phyloP scores from a whole-genome alignment of 2,888 invertebrate species.

The Leptopilina drosophilae region DNA sequence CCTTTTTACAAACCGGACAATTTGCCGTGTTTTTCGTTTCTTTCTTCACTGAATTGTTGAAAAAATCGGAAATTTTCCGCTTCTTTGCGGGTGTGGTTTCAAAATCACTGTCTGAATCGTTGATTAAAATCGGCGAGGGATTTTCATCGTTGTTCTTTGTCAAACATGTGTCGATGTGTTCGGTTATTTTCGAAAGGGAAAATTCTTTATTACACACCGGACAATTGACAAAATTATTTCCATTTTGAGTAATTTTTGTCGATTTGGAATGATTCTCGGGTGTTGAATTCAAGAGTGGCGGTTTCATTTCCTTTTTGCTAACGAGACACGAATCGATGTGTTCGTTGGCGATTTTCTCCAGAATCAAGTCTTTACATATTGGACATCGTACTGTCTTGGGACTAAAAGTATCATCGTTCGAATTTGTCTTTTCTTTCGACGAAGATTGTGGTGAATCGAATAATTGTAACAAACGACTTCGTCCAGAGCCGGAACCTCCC shows the following conservation, averaged over 20 bases:
- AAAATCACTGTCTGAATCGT: conserved; percentile 65
- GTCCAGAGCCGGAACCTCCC: conserved; percentile 67
- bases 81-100: conserved; percentile 57
- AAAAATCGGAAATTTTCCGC: conserved; percentile 45
- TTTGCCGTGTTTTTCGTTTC: conserved; percentile 75
- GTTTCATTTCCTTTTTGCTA: neutral
- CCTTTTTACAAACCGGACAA: conserved; percentile 81
- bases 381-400: conserved; percentile 71
- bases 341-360: conserved; percentile 46
- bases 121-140: conserved; percentile 41
- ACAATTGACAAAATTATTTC: conserved; percentile 68
- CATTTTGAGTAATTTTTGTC: neutral
- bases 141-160: conserved; percentile 68
- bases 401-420: neutral
- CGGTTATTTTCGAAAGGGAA: conserved; percentile 47
- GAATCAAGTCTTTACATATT: conserved; percentile 67
- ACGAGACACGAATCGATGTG: conserved; percentile 26
- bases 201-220: conserved; percentile 77
- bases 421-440: conserved; percentile 18
- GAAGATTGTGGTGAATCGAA: conserved; percentile 11
- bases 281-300: neutral
- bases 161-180: conserved; percentile 44
- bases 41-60: conserved; percentile 35
- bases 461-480: conserved; percentile 66
- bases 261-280: neutral